Base-by-base conservation (phyloP, 1,140 invertebrate genomes). In the Trichogramma pretiosum region DNA sequence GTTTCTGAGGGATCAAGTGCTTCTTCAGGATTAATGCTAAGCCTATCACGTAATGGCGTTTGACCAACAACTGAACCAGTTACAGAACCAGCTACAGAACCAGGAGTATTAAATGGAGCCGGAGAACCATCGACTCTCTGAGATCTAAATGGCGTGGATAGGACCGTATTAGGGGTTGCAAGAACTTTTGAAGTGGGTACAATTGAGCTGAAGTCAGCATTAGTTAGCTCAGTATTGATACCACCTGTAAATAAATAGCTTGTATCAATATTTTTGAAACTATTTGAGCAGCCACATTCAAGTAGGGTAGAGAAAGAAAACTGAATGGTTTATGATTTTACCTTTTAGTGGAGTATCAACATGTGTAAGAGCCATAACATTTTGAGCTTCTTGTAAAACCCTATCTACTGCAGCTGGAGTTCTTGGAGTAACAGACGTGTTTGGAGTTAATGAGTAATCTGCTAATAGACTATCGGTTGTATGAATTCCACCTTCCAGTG, bases 311-410 rank as follows among this genome's bases (percentile, higher is more conserved):
- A 28, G n/a, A 13, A 5, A 10, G n/a, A n/a, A n/a, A n/a, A n/a
- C n/a, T n/a, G n/a, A n/a, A n/a, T n/a, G n/a, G n/a, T n/a, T n/a
- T n/a, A n/a, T n/a, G n/a, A n/a, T n/a, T 18, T 40, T 37, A 65
- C 63, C 88, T 70, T 98, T 98, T 1, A 99, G 68, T 10, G 96
- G 96, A 0, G 96, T 99, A 59, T 99, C 95, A 1, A 95, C 93
- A 64, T 98, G 93, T 0, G 89, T 92, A 5, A 99, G 67, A 4
- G 95, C 95, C 87, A 99, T 96, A 46, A 99, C 87, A 68, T 98
- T 98, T 67, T 98, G 93, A 0, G 95, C 94, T 73, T 98, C 95
- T 80, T 95, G 82, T 51, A 92, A 74, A 46, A 85, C 81, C 48
- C 80, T 74, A 74, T 86, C 63, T 67, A 74, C 33, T 32, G 78